Conservation (phyloP, 2,888 invertebrate genomes). For the Microdon myrmicae region DNA sequence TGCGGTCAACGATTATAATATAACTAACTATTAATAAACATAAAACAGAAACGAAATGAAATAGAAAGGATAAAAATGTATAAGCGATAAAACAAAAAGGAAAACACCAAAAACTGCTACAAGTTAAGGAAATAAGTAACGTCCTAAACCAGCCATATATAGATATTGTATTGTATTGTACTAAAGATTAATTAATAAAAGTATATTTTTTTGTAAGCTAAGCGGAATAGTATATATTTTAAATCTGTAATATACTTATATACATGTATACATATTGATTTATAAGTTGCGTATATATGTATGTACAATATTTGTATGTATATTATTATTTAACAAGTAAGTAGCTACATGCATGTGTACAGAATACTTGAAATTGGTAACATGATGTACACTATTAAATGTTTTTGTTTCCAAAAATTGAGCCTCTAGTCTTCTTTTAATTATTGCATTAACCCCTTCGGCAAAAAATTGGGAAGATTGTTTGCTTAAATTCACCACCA, state of each 20-base stretch:
- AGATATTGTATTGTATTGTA: conserved; percentile 30
- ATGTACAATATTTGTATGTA: conserved; percentile 44
- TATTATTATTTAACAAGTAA: conserved; percentile 24
- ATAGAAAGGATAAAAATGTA: conserved; percentile 21
- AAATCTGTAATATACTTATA: conserved; percentile 41
- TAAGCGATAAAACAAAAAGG: too few species aligned
- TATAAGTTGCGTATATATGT: conserved; percentile 45
- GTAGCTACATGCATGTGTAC: conserved; percentile 45
- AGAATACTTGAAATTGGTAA: conserved; percentile 38
- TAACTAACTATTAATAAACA: conserved; percentile 14
- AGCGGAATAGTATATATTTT: conserved; percentile 44
- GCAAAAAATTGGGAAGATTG: too few species aligned
- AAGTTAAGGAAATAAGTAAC: too few species aligned
- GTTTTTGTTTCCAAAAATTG: conserved; percentile 52
- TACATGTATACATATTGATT: conserved; percentile 47
- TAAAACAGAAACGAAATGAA: conserved; percentile 11
- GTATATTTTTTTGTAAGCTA: conserved; percentile 36
- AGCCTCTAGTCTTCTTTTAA: conserved; percentile 6
- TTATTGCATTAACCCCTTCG: too few species aligned
- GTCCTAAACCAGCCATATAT: conserved; percentile 49
- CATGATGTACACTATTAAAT: conserved; percentile 40
- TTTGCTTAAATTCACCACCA: too few species aligned
- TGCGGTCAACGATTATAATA: conserved; percentile 10
- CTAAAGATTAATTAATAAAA: conserved; percentile 29
- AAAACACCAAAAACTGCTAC: too few species aligned